Conservation (phyloP, 2,888 invertebrate genomes). For the Dorcus parallelipipedus region DNA sequence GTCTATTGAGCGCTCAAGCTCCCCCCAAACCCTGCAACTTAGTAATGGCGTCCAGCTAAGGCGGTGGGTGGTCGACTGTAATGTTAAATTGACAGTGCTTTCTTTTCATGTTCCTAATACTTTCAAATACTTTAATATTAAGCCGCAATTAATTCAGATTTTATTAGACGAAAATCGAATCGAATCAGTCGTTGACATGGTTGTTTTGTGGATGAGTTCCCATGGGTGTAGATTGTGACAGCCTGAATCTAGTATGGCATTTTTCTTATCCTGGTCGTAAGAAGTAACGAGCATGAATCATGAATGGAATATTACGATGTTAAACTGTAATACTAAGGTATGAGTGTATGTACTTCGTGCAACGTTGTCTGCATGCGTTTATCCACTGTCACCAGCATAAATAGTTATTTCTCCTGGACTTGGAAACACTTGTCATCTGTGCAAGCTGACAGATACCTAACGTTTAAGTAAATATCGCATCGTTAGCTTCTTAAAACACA, state of each 20-base stretch:
- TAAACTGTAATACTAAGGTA: constrained; percentile 31
- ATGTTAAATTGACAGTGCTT: constrained; percentile 43
- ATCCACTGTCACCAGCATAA: constrained; percentile 11
- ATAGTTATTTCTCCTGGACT: constrained; percentile 12
- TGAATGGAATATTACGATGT: constrained; percentile 28
- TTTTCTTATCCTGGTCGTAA: constrained; percentile 32
- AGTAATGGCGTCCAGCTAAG: constrained; percentile 48
- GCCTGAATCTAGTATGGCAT: constrained; percentile 35
- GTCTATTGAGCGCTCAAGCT: constrained; percentile 26
- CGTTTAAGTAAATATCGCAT: too few species aligned
- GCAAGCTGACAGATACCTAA: too few species aligned
- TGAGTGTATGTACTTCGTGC: constrained; percentile 10
- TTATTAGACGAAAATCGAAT: constrained; percentile 12
- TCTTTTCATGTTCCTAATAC: constrained; percentile 36
- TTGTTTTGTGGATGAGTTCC: constrained; percentile 20
- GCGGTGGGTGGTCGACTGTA: constrained; percentile 47
- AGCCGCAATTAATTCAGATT: constrained; percentile 19
- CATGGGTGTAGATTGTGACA: constrained; percentile 38
- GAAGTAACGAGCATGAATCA: constrained; percentile 32
- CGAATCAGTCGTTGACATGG: constrained; percentile 22
- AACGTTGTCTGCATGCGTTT: constrained; percentile 1
- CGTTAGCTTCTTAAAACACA: too few species aligned
- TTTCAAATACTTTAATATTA: constrained; percentile 29
- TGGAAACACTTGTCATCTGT: constrained; percentile 1
- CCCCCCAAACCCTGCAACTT: constrained; percentile 25